Base-by-base conservation (phyloP, 2,888 invertebrate genomes). In the Harmothoe impar region DNA sequence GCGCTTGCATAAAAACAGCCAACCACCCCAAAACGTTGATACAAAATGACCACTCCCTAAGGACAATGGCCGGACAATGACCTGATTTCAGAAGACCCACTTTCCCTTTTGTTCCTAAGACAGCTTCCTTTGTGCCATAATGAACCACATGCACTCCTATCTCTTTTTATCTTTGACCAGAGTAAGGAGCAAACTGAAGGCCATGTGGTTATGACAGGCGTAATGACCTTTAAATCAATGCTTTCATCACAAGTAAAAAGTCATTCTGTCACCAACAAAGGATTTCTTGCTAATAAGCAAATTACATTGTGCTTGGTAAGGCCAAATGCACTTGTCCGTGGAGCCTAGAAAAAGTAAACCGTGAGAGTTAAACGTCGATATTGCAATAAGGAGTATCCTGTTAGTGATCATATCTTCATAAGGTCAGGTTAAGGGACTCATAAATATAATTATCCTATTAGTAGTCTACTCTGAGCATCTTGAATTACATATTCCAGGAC, bases 231-330 rank as follows among this genome's bases (percentile, higher is more conserved):
- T 62, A 20, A 62, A n/a, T 20, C 62, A 62, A 62, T 7, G 23
- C 7, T 62, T 62, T 62, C 62, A n/a, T 62, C 62, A n/a, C 62
- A 62, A 12, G 62, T n/a, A 62, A 20, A 62, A n/a, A 62, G 62
- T 62, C 3, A n/a, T 62, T 62, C 62, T 62, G 62, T 12, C 62
- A 62, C 62, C 62, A 62, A 62, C 62, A 62, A 62, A 62, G 62
- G 62, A 5, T n/a, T 62, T 62, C 62, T 5, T 62, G 62, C 62
- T 62, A 62, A 20, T 62, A 62, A 62, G 23, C n/a, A n/a, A 62
- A n/a, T 62, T 52, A 17, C 54, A 52, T 17, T 52, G 54, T 10
- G 54, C 54, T n/a, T 43, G 43, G 62, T 20, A n/a, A 62, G 62
- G 23, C 62, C 20, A 62, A 62, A n/a, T 62, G 20, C 62, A 62